Base-by-base conservation (phyloP, 92 coral and sea anemone species). In the Paramuricea clavata region DNA sequence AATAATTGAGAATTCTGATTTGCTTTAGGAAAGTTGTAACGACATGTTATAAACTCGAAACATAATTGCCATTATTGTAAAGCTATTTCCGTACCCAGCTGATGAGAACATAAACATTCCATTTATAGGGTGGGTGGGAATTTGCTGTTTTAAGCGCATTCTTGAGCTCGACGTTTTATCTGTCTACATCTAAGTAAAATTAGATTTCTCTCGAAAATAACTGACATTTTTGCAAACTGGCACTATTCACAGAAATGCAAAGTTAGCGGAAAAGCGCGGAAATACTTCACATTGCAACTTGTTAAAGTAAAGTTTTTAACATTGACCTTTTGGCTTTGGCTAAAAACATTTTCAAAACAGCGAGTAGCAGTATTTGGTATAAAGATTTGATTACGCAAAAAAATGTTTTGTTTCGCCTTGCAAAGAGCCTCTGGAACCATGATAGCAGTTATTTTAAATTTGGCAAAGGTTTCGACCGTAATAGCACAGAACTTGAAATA, bases 61-160 rank as follows among this genome's bases (percentile, higher is more conserved):
- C 36, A 0, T 60, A 65, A 65, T 31, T 31, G 36, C 41, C 2
- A 65, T 28, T 65, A 65, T 65, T 65, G 5, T 11, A 65, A 65
- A 33, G 72, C 39, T 9, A 65, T 65, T 65, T 65, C 72, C 72
- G 16, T n/a, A 28, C 5, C 36, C 36, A 62, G 70, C 35, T 62
- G 70, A 30, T 26, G 33, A 25, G 6, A 27, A 28, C 35, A 25
- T 25, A 62, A 62, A 26, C 32, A 62, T 11, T 17, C 26, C 26
- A 23, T 22, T 0, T 22, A 17, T 57, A 57, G 35, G 21, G 21
- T 25, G 35, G 35, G 2, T 26, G 35, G 19, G 21, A 62, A 25
- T 62, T 62, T 62, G 70, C 32, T 62, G 33, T 31, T 62, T 25
- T 62, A 65, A 65, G 39, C 72, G 39, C 0, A 65, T 65, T 65